Conservation (phyloP, 2,113 vertebrate species). For the Brienomyrus brachyistius region DNA sequence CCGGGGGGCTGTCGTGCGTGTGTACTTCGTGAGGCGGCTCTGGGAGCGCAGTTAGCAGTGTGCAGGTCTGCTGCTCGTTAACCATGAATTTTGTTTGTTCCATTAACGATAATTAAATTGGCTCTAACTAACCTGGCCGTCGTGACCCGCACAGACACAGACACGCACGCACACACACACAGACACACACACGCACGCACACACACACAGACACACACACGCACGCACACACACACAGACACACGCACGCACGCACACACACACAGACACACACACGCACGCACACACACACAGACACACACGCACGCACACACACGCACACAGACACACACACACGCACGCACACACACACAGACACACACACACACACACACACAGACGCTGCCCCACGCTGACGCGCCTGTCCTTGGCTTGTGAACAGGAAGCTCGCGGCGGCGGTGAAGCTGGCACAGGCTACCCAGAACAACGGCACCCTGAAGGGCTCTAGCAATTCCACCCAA, state of each 20-base stretch:
- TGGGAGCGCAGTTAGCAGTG: not conserved
- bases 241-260: too few species aligned
- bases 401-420: slow-evolving; percentile 70
- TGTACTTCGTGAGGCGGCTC: not conserved
- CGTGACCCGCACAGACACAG: not conserved
- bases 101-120: not conserved
- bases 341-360: not conserved
- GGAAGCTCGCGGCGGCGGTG: slow-evolving; percentile 93
- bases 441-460: slow-evolving; percentile 93
- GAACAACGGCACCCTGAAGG: slow-evolving; percentile 91
- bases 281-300: not conserved
- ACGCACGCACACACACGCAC: not conserved
- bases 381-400: slow-evolving; percentile 47
- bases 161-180: not conserved
- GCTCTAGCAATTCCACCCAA: slow-evolving; percentile 79
- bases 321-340: not conserved
- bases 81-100: not conserved
- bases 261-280: not conserved
- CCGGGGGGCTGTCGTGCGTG: not conserved
- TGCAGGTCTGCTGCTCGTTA: not conserved
- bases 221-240: not conserved
- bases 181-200: not conserved
- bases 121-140: not conserved
- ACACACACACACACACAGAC: not conserved
- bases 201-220: not conserved